Conservation (phyloP, 2,888 invertebrate genomes). For the Cenopis cana region DNA sequence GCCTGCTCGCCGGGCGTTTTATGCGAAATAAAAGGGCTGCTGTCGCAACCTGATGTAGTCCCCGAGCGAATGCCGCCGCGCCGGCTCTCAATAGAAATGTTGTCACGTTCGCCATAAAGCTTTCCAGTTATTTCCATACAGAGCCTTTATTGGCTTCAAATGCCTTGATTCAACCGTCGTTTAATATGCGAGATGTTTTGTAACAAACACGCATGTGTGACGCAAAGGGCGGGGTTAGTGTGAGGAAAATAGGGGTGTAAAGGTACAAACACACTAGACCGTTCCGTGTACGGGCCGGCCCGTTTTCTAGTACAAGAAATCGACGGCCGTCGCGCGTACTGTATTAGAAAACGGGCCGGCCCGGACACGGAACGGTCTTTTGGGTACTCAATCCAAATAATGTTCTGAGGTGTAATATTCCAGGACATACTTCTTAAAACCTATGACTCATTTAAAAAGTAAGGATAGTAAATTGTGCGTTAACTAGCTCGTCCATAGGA, state of each 20-base stretch:
- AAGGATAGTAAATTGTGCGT: no score
- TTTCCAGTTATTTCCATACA: conserved; percentile 37
- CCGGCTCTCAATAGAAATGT: conserved; percentile 41
- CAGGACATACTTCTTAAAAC: no score
- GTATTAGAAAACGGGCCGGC: no score
- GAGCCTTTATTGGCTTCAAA: conserved; percentile 37
- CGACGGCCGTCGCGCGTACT: no score
- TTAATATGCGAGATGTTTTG: conserved; percentile 22
- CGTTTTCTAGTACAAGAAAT: no score
- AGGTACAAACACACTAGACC: no score
- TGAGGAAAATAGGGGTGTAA: not conserved
- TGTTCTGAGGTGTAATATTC: no score
- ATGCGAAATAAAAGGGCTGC: conserved; percentile 15
- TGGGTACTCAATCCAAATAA: no score
- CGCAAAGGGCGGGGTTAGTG: not conserved
- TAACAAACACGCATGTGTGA: not conserved
- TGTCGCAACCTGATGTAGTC: not conserved
- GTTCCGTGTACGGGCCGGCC: no score
- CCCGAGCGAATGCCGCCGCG: conserved; percentile 14
- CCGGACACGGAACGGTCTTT: no score
- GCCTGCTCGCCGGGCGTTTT: conserved; percentile 19
- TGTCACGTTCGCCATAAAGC: conserved; percentile 39
- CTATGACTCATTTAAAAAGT: no score
- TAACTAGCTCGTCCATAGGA: no score
- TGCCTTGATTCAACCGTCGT: conserved; percentile 24